Evolutionary conservation across 1,140 invertebrate genomes (phyloP).

Genomic region (Ruditapes philippinarum): DNA sequence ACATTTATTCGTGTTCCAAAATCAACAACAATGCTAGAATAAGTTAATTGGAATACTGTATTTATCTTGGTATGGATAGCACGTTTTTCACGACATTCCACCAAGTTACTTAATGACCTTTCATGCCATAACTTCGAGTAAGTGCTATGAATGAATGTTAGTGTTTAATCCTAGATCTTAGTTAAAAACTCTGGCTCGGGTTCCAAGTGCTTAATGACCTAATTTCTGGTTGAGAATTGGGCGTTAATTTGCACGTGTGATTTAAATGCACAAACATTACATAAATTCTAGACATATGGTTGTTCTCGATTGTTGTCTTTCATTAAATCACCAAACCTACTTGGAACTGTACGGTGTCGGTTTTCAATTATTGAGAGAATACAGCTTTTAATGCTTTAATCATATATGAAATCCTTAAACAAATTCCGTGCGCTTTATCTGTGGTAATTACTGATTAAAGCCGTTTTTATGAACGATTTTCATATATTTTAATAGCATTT

Average conservation of each 20-base stretch:
- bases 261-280: neutral
- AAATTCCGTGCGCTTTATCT: conserved; percentile 22
- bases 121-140: too few species aligned
- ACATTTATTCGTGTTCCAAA: too few species aligned
- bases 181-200: too few species aligned
- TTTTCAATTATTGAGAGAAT: conserved; percentile 30
- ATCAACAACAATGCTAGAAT: too few species aligned
- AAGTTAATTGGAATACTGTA: too few species aligned
- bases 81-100: too few species aligned
- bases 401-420: neutral
- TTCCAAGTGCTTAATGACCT: too few species aligned
- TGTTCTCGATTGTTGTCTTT: neutral
- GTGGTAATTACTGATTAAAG: conserved; percentile 29
- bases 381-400: conserved; percentile 21
- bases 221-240: too few species aligned
- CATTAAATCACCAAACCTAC: neutral
- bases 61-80: too few species aligned
- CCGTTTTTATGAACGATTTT: conserved; percentile 2
- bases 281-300: neutral
- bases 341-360: neutral
- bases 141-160: too few species aligned
- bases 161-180: too few species aligned
- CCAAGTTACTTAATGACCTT: too few species aligned
- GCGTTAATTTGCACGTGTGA: neutral
- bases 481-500: conserved; percentile 24